Evolutionary conservation across 2,797 vertebrate species (phyloP).

Genomic region (Hoplostethus mediterraneus): DNA sequence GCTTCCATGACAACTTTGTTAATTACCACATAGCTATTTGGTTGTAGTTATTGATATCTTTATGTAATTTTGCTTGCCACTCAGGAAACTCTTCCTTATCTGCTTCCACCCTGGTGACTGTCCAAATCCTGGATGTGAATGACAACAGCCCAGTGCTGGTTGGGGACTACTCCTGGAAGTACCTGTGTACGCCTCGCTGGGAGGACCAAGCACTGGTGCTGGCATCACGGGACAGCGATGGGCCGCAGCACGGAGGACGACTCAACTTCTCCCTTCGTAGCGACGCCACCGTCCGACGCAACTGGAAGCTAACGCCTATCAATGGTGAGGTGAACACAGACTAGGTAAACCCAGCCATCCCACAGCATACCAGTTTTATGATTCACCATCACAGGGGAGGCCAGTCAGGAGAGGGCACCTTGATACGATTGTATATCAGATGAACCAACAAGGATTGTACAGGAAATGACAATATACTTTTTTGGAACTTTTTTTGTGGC

Average conservation of each 20-base stretch:
- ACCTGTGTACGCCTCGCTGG: constrained; percentile 89
- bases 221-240: constrained; percentile 82
- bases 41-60: background rate
- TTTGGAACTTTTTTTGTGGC: no score
- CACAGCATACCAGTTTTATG: background rate
- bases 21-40: background rate
- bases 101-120: constrained; percentile 84
- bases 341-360: background rate
- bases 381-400: background rate
- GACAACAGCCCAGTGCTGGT: constrained; percentile 84
- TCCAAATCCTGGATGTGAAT: constrained; percentile 87
- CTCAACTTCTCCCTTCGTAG: constrained; percentile 89
- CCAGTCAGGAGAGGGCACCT: background rate
- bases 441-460: background rate
- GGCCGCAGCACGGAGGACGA: constrained; percentile 79
- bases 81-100: constrained; percentile 85
- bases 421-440: background rate
- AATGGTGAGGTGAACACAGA: constrained; percentile 80
- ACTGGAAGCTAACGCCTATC: constrained; percentile 88
- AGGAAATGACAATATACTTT: background rate
- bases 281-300: constrained; percentile 83
- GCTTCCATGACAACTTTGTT: background rate
- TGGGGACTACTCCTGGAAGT: constrained; percentile 85
- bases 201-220: constrained; percentile 87
- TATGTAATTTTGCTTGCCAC: background rate